Evolutionary conservation across 2,888 invertebrate genomes (phyloP), one percentile per base, ranked within the genome.

Genomic region (Synergus itoensis): DNA sequence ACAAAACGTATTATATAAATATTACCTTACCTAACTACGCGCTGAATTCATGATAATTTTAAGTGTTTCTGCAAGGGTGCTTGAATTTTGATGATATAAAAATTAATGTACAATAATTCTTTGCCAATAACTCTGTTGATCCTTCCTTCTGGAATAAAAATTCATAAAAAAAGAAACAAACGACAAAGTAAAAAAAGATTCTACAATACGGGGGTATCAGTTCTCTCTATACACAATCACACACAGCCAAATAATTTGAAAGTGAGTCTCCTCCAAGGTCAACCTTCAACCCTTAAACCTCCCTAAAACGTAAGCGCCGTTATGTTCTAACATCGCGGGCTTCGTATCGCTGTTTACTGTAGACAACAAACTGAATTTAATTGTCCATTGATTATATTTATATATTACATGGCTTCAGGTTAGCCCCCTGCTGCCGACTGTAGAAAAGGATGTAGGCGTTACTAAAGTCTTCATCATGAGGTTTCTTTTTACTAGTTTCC

Each of bases 391-490:
- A 48, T 28, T 77, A 79, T 81, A 79, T 85, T 90, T 90, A 91
- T 87, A 91, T 90, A 87, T 92, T 92, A 87, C 91, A 91, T 85
- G 90, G 90, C 85, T 92, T 92, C 77, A 89, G 79, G 77, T 88
- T 91, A 75, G 88, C 87, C 85, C 94, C 94, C 84, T 94, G 94
- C 92, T 93, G 93, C 84, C 94, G 93, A 86, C 94, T 93, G 90
- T 95, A 95, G 89, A 95, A 95, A 81, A 95, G 92, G 79, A 95
- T 94, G 86, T 95, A 95, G 14, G 94, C 95, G 84, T 94, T 94
- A 84, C 93, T 93, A 87, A 93, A 94, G 82, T 95, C 95, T 77
- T 93, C 93, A 48, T 94, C 94, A 76, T 93, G 93, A 0, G 95
- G 95, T 62, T 91, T 92, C 86, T 94, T 93, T 77, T 92, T 92